Conservation (phyloP, 1,140 invertebrate genomes). For the Battus philenor region DNA sequence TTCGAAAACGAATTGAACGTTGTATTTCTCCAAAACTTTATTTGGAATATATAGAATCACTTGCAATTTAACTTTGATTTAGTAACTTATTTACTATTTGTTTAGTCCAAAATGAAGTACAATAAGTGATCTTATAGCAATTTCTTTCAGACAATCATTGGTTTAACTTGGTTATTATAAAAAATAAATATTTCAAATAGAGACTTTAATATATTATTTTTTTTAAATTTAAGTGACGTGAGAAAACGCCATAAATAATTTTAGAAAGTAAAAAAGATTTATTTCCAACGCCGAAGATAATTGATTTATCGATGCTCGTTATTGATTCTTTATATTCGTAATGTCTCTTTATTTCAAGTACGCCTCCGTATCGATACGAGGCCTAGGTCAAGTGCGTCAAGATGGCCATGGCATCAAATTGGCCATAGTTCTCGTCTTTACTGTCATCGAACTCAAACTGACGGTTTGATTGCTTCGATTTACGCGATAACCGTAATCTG, state of each 20-base stretch:
- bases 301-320: slow-evolving; percentile 26
- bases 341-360: slow-evolving; percentile 28
- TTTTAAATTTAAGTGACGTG: too few species aligned
- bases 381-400: slow-evolving; percentile 55
- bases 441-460: slow-evolving; percentile 47
- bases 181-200: too few species aligned
- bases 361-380: slow-evolving; percentile 34
- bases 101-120: too few species aligned
- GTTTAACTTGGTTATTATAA: too few species aligned
- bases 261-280: slow-evolving; percentile 7
- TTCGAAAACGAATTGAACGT: slow-evolving; percentile 4
- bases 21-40: slow-evolving; percentile 1
- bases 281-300: slow-evolving; percentile 9
- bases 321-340: slow-evolving; percentile 37
- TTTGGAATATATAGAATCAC: too few species aligned
- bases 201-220: too few species aligned
- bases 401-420: slow-evolving; percentile 57
- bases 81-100: too few species aligned
- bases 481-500: not conserved
- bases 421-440: slow-evolving; percentile 28
- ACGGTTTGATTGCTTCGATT: slow-evolving; percentile 11
- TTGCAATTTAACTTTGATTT: too few species aligned
- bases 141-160: too few species aligned
- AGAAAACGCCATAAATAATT: too few species aligned
- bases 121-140: too few species aligned